phyloP scores from a whole-genome alignment of 1,140 invertebrate species.

The Acromyrmex heyeri region DNA sequence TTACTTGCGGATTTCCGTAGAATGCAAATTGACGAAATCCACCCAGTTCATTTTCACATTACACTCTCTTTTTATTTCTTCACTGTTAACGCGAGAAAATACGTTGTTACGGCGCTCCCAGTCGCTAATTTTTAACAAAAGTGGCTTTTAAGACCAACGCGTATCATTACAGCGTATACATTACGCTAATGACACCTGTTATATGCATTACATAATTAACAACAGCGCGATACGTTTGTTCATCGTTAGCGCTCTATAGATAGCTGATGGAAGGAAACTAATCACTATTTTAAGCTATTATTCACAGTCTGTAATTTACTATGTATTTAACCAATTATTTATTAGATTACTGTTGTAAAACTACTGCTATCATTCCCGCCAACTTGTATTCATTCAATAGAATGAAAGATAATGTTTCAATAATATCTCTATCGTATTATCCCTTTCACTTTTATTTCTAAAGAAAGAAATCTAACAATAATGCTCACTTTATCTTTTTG shows the following conservation, averaged over 20 bases:
- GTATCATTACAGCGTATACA: conserved; percentile 47
- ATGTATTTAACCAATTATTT: conserved; percentile 45
- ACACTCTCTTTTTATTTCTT: conserved; percentile 14
- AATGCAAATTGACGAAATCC: conserved; percentile 76
- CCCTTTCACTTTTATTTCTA: neutral
- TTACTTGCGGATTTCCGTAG: conserved; percentile 70
- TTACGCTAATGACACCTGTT: conserved; percentile 60
- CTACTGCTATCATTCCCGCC: neutral
- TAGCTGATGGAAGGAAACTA: neutral
- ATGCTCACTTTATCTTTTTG: neutral
- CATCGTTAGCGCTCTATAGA: neutral
- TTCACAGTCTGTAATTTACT: conserved; percentile 28
- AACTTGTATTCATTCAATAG: neutral
- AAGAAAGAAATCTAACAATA: neutral
- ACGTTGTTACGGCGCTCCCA: conserved; percentile 10
- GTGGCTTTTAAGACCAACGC: conserved; percentile 38
- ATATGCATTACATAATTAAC: conserved; percentile 60
- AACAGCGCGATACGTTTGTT: conserved; percentile 50
- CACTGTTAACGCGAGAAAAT: conserved; percentile 1
- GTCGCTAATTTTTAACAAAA: conserved; percentile 55
- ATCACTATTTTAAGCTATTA: conserved; percentile 36
- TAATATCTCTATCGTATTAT: neutral
- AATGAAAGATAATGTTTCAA: conserved; percentile 3
- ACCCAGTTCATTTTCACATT: conserved; percentile 22
- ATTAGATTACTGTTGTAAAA: neutral